Evolutionary conservation across 2,113 vertebrate genomes (phyloP).

Genomic region (Protobothrops mucrosquamatus): DNA sequence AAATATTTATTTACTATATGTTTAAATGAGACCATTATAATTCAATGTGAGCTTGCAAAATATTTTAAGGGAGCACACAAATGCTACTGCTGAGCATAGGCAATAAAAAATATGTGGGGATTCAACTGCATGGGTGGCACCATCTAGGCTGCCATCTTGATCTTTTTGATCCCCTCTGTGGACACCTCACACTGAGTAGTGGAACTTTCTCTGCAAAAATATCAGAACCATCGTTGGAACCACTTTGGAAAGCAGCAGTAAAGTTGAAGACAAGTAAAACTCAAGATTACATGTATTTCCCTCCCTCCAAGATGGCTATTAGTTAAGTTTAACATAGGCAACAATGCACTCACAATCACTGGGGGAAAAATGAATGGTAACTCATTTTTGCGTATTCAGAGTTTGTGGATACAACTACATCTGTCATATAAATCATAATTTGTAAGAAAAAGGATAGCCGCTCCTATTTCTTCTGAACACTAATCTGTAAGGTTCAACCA

Average conservation of each 20-base stretch:
- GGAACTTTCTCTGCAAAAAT: background rate
- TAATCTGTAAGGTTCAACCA: background rate
- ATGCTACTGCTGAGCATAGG: background rate
- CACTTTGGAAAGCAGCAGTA: background rate
- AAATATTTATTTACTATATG: background rate
- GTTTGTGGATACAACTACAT: constrained; percentile 61
- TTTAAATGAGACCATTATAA: background rate
- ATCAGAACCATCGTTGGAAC: background rate
- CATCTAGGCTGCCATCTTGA: background rate
- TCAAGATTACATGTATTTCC: background rate
- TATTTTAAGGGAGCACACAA: background rate
- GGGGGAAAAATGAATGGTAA: constrained; percentile 35
- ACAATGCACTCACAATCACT: background rate
- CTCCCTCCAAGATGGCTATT: background rate
- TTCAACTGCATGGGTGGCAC: background rate
- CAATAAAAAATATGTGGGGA: background rate
- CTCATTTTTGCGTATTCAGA: constrained; percentile 53
- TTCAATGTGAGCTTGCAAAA: background rate
- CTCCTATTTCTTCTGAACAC: background rate
- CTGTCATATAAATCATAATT: constrained; percentile 54
- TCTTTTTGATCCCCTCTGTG: background rate
- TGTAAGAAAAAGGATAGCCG: background rate
- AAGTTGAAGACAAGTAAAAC: background rate
- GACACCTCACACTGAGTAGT: background rate
- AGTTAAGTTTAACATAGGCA: background rate